These are phyloP conservation scores for Phalacrocorax pelagicus DNA, from an alignment of 2,113 vertebrate species.

Conservation along the genomic window DNA sequence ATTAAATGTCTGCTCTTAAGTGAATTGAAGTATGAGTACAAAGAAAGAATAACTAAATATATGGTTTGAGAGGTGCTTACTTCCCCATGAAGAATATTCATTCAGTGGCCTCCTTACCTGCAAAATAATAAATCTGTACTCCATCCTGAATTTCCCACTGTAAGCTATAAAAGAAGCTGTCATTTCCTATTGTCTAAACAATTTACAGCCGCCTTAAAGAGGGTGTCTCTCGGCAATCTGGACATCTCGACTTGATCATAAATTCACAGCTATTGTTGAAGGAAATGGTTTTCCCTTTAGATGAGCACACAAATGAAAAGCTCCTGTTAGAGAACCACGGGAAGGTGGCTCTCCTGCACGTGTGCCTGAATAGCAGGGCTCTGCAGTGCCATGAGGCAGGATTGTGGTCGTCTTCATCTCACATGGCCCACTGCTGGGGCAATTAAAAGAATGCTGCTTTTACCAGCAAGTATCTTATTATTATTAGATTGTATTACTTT, in stretches of 20 bases:
- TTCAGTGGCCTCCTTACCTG: not conserved
- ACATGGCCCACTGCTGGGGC: accelerated
- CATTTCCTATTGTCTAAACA: conserved; percentile 32
- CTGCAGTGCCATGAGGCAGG: not conserved
- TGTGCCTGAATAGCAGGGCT: not conserved
- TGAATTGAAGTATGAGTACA: not conserved
- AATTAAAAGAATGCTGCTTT: not conserved
- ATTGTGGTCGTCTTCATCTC: accelerated
- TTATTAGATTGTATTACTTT: conserved; percentile 19
- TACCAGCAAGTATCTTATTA: not conserved
- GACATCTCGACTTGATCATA: conserved; percentile 2
- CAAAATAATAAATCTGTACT: not conserved
- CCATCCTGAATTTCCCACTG: not conserved
- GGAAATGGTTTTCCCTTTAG: not conserved
- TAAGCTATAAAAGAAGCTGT: conserved; percentile 18
- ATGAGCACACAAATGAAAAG: not conserved
- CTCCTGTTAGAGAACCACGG: accelerated
- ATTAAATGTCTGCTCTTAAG: not conserved
- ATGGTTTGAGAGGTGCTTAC: not conserved
- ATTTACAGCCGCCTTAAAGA: conserved; percentile 35
- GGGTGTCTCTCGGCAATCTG: conserved; percentile 10
- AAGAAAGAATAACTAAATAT: not conserved
- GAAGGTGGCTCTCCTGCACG: not conserved
- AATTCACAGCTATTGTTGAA: not conserved
- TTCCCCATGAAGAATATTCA: not conserved